phyloP scores from a whole-genome alignment of 2,113 vertebrate species.

The Emydocephalus ijimae region DNA sequence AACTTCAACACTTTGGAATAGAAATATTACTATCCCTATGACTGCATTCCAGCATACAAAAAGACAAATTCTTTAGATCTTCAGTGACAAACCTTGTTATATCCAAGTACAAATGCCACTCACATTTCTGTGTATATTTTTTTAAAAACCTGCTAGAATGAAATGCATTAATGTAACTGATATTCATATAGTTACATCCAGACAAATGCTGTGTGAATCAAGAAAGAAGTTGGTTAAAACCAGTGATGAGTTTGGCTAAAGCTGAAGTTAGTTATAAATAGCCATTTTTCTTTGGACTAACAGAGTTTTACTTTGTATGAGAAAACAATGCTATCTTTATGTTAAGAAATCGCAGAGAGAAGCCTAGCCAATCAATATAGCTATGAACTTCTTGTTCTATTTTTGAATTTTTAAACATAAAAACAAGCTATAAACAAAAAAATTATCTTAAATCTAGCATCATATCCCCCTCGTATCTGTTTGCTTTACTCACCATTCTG shows the following conservation, averaged over 20 bases:
- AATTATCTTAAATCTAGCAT: neutral
- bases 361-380: slow-evolving; percentile 15
- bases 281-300: slow-evolving; percentile 18
- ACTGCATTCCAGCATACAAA: neutral
- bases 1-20: neutral
- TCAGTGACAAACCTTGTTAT: neutral
- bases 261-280: slow-evolving; percentile 4
- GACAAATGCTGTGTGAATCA: neutral
- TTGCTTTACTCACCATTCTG: slow-evolving; percentile 60
- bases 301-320: neutral
- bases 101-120: neutral
- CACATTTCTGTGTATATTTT: neutral
- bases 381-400: slow-evolving; percentile 28
- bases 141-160: neutral
- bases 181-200: neutral
- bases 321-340: slow-evolving; percentile 17
- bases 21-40: slow-evolving; percentile 12
- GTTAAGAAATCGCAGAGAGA: neutral
- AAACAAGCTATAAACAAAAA: neutral
- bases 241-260: slow-evolving; percentile 12
- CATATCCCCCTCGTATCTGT: neutral
- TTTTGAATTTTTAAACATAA: neutral
- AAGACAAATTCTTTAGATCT: neutral
- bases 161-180: fast-evolving
- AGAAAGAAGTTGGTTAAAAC: neutral